Evolutionary conservation across 2,113 vertebrate species (phyloP), one percentile per base, ranked within the genome.

Genomic region (Oreochromis spilurus): DNA sequence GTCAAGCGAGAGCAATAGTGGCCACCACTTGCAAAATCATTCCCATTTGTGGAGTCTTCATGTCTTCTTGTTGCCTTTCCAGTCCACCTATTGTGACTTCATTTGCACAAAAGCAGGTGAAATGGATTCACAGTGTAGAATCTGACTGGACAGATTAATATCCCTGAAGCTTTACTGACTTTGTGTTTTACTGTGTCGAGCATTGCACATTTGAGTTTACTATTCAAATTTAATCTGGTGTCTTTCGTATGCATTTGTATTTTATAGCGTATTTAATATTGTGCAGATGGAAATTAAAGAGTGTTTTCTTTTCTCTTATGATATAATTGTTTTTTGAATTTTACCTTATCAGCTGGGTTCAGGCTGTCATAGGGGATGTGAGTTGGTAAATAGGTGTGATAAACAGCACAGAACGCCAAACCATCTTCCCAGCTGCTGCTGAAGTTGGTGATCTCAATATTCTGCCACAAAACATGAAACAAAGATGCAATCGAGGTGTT

Each of bases 361-460:
- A 97, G 95, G 60, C 34, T 84, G 72, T 92, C 87, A 57, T 94
- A 97, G 6, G 90, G 92, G 84, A 97, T 93, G 62, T 21, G 89
- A 40, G 29, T 84, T 13, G 96, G 96, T 36, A 96, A 91, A 80
- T 95, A 97, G 2, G 94, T 95, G 91, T 97, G 96, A 81, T 94
- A 96, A 54, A 97, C 62, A 1, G 96, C 96, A 78, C 96, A 97
- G 85, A 97, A 96, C 1, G 96, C 96, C 91, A 96, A 84, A 36
- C 96, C 96, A 11, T 97, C 96, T 43, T 94, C 94, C 96, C 96
- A 97, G 87, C 96, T 96, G 90, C 92, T 96, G 85, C 96, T 96
- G 94, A 96, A 96, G 90, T 96, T 96, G 53, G 95, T 96, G 84
- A 96, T 96, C 19, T 96, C 96, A 88, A 97, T 95, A 78, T 96